Evolutionary conservation across 2,797 vertebrate genomes (phyloP), one percentile per base, ranked within the genome.

Genomic region (Pelobates cultripes): DNA sequence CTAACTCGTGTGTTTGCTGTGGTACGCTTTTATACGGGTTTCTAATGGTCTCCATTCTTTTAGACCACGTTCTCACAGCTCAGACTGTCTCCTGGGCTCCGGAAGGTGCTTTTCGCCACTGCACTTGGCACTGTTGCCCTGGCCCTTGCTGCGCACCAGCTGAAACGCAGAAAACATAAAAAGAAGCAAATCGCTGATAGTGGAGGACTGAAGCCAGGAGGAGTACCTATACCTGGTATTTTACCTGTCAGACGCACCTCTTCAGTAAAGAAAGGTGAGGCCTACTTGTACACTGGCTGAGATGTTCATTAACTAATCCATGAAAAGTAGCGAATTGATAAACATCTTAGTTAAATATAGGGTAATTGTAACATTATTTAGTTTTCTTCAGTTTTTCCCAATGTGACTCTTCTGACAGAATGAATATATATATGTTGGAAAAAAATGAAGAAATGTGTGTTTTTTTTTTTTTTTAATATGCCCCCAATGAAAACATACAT

Each of bases 71-170:
- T 99, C 92, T 97, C 97, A 3, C 97, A 99, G 92, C 93, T 99
- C 77, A 94, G 94, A 57, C 91, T 99, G 43, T 95, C 93, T 0
- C 98, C 98, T 0, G 97, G 92, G 90, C 93, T 99, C 78, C 96
- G 98, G 87, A 99, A 97, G 87, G 97, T 99, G 83, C 92, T 99
- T 73, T 97, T 99, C 72, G 98, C 98, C 80, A 99, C 97, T 0
- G 97, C 98, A 0, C 94, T 99, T 3, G 98, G 98, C 47, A 98
- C 96, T 0, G 97, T 99, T 0, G 97, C 97, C 0, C 88, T 99
- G 90, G 97, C 97, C 47, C 94, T 99, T n/a, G 97, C 98, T 0
- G 98, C 98, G 12, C 98, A 99, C 80, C 98, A 99, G 87, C 89
- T 99, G 68, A 99, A 99, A 88, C 92, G 98, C 0, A 94, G 97